These are phyloP conservation scores for Brachypodius melanocephalos DNA, from an alignment of 2,113 vertebrate genomes.

Conservation along the genomic window DNA sequence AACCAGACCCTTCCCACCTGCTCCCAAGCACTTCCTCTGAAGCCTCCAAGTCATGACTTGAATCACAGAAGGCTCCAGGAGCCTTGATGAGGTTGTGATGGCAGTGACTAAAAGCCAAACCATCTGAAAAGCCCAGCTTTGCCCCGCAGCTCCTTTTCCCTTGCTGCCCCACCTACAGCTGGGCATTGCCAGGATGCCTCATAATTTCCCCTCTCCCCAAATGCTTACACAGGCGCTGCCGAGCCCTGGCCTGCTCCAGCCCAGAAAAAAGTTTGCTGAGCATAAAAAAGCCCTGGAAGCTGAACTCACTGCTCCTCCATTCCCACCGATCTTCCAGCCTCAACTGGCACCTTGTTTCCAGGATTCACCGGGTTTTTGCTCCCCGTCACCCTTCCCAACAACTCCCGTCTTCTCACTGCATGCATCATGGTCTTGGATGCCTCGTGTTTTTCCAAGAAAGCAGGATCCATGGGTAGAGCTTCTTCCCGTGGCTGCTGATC, in stretches of 20 bases:
- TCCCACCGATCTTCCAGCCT: background rate
- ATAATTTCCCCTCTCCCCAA: background rate
- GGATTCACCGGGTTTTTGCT: background rate
- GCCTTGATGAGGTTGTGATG: background rate
- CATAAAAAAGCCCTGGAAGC: background rate
- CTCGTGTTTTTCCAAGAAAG: background rate
- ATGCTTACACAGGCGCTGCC: background rate
- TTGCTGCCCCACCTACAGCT: background rate
- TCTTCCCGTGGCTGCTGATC: background rate
- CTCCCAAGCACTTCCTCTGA: background rate
- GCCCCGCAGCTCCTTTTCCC: background rate
- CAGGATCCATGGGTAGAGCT: accelerated
- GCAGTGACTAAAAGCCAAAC: constrained; percentile 6
- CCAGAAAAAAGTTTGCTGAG: background rate
- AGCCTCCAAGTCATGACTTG: constrained; percentile 16
- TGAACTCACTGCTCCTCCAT: background rate
- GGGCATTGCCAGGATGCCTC: constrained; percentile 41
- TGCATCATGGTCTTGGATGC: accelerated
- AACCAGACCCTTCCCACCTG: constrained; percentile 21
- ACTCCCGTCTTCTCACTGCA: background rate
- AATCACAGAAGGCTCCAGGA: background rate
- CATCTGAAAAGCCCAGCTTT: background rate
- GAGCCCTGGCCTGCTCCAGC: background rate
- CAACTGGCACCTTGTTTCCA: background rate
- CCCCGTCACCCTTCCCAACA: background rate